These are phyloP conservation scores for Hylaeus anthracinus DNA, from an alignment of 1,140 invertebrate genomes.

Conservation along the genomic window DNA sequence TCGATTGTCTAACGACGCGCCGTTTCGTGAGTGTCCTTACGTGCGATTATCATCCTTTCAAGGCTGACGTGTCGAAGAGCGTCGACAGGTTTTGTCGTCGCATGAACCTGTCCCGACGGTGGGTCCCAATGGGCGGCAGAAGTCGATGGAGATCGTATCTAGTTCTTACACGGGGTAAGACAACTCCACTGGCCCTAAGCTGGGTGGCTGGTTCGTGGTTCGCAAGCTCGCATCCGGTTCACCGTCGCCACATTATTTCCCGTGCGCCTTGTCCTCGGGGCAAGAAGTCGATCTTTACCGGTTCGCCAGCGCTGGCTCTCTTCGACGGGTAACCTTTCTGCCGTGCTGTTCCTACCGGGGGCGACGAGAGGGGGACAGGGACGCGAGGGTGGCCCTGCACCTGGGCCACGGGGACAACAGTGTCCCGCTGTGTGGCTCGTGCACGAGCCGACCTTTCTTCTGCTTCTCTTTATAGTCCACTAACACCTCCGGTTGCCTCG, in stretches of 20 bases:
- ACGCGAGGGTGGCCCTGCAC: constrained; percentile 49
- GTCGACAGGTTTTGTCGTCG: constrained; percentile 58
- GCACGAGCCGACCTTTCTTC: constrained; percentile 42
- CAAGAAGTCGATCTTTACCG: constrained; percentile 64
- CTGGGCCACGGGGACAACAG: constrained; percentile 46
- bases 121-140: constrained; percentile 38
- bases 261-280: constrained; percentile 60
- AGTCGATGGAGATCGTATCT: constrained; percentile 72
- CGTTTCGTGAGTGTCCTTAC: constrained; percentile 49
- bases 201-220: constrained; percentile 49
- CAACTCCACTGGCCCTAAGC: constrained; percentile 57
- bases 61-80: constrained; percentile 49
- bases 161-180: constrained; percentile 64
- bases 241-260: constrained; percentile 74
- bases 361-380: neutral
- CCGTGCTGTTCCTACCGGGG: neutral
- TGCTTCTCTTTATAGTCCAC: constrained; percentile 57
- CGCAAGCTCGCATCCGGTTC: constrained; percentile 69
- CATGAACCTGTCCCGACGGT: constrained; percentile 51
- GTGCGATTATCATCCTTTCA: constrained; percentile 58
- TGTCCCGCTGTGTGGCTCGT: constrained; percentile 52
- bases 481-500: constrained; percentile 49
- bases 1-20: constrained; percentile 46
- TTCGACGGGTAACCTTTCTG: constrained; percentile 32
- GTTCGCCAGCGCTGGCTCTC: constrained; percentile 4